phyloP scores from a whole-genome alignment of 2,888 invertebrate genomes.

The Pachymerium ferrugineum region DNA sequence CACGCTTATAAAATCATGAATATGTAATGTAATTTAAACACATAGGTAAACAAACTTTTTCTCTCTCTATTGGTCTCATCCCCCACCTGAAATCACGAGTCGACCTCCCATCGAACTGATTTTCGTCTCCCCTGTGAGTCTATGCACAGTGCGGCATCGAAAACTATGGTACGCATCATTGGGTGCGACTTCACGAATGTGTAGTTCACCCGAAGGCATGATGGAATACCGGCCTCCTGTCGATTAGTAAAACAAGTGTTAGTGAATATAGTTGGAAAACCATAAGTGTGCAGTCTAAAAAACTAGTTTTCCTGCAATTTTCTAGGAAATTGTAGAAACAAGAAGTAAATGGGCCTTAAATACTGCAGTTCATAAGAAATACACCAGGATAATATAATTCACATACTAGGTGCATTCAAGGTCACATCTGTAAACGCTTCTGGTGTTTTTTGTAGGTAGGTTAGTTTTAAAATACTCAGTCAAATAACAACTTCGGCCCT shows the following conservation, averaged over 20 bases:
- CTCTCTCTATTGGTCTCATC: no score
- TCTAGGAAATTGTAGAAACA: no score
- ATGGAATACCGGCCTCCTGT: conserved; percentile 62
- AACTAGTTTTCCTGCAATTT: no score
- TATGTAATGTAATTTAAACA: neutral
- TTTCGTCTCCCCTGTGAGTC: conserved; percentile 85
- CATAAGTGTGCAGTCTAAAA: neutral
- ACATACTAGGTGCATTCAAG: no score
- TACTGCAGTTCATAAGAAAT: no score
- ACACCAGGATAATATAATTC: no score
- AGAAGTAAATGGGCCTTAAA: no score
- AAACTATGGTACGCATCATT: conserved; percentile 92
- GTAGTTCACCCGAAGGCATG: conserved; percentile 87
- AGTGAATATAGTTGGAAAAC: neutral
- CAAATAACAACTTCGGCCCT: no score
- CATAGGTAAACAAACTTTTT: neutral
- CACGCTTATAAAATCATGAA: neutral
- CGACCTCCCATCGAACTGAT: conserved; percentile 89
- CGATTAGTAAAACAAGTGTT: neutral
- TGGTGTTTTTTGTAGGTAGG: no score
- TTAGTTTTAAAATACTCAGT: no score
- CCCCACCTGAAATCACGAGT: conserved; percentile 90
- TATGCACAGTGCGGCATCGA: conserved; percentile 87
- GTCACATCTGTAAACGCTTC: no score
- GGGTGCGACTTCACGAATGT: conserved; percentile 88